Conservation (phyloP, 2,113 vertebrate species). For the Tachysurus vachellii region DNA sequence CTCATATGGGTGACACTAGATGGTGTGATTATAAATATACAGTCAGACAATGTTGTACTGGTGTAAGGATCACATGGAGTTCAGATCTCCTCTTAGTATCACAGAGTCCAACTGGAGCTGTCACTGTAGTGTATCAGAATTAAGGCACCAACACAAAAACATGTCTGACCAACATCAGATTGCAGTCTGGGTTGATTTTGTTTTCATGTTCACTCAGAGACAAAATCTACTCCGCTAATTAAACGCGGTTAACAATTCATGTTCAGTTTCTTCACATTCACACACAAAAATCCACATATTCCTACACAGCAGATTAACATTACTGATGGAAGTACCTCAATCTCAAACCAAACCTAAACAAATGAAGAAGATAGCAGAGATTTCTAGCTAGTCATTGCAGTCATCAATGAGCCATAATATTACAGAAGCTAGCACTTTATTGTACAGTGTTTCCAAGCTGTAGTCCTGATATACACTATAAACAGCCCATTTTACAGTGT, state of each 20-base stretch:
- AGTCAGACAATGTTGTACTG: too few relatives aligned
- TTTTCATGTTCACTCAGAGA: neutral
- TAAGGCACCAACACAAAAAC: neutral
- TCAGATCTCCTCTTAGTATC: too few relatives aligned
- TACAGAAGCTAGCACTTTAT: neutral
- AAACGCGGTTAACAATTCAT: neutral
- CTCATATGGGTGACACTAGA: too few relatives aligned
- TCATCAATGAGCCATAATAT: neutral
- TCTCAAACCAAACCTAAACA: neutral
- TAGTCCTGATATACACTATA: neutral
- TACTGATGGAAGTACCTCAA: neutral
- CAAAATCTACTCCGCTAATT: neutral
- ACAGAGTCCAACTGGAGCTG: too few relatives aligned
- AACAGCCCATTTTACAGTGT: neutral
- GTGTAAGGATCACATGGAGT: too few relatives aligned
- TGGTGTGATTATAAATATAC: too few relatives aligned
- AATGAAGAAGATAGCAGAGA: neutral
- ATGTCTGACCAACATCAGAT: neutral
- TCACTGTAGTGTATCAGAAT: neutral
- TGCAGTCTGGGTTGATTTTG: neutral
- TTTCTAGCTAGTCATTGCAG: neutral
- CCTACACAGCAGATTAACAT: neutral
- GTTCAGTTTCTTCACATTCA: neutral
- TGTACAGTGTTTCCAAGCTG: neutral
- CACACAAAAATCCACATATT: neutral